Percentiles rank a stretch among this genome's conserved stretches.
Conservation (phyloP, 2,113 vertebrate genomes). For the Lipophrys pholis region DNA sequence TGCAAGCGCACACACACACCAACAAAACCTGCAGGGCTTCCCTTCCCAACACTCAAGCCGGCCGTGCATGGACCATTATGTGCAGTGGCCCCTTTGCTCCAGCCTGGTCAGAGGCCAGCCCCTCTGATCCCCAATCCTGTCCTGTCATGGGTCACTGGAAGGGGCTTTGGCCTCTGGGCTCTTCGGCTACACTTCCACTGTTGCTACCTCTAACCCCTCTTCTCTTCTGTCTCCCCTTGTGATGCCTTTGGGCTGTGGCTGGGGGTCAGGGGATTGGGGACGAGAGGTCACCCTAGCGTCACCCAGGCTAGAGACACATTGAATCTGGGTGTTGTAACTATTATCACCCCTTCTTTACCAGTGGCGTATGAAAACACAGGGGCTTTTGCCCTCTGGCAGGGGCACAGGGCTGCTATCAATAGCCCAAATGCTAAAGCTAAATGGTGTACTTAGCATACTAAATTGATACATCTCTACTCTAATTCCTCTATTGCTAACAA, state of each 20-base stretch:
- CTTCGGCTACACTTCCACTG: conserved; percentile 77
- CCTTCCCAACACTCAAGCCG: conserved; percentile 55
- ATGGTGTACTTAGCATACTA: conserved; percentile 72
- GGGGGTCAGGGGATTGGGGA: conserved; percentile 91
- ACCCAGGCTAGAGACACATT: conserved; percentile 88
- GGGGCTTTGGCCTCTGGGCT: conserved; percentile 86
- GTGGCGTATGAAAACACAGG: conserved; percentile 81
- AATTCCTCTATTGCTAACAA: conserved; percentile 68
- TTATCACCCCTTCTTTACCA: conserved; percentile 88
- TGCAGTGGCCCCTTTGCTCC: conserved; percentile 76
- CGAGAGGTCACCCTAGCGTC: conserved; percentile 87
- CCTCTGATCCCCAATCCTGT: conserved; percentile 89
- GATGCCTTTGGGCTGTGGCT: conserved; percentile 81
- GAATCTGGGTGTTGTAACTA: conserved; percentile 91
- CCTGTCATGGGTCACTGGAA: conserved; percentile 92
- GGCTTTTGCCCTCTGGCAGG: conserved; percentile 68
- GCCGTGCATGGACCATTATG: conserved; percentile 77
- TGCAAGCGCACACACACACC: not conserved
- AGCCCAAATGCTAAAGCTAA: conserved; percentile 69
- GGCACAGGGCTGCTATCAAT: conserved; percentile 63
- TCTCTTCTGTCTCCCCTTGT: conserved; percentile 64
- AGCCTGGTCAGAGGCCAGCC: conserved; percentile 84
- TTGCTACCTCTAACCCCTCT: conserved; percentile 67
- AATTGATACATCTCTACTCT: conserved; percentile 80
- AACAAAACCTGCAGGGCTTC: conserved; percentile 51